Conservation (phyloP, 1,140 invertebrate genomes). For the Leptopilina clavipes region DNA sequence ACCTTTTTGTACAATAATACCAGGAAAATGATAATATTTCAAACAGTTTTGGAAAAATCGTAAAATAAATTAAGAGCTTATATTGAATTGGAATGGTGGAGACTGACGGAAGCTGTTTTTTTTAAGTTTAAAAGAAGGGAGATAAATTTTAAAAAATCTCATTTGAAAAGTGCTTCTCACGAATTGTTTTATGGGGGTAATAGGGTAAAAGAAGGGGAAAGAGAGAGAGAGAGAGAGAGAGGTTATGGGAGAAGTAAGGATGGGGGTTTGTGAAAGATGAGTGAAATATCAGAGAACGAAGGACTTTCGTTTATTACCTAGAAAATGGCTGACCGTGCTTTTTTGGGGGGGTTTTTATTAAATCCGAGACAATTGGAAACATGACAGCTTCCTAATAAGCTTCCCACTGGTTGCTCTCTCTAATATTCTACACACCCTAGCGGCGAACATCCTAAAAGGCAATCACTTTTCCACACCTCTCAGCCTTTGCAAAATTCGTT, state of each 20-base stretch:
- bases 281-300: constrained; percentile 31
- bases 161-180: constrained; percentile 20
- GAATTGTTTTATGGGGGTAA: neutral
- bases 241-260: too few relatives aligned
- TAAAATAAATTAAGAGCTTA: constrained; percentile 3
- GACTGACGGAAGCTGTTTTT: neutral
- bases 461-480: constrained; percentile 29
- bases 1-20: too few relatives aligned
- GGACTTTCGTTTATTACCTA: constrained; percentile 49
- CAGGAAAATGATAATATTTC: too few relatives aligned
- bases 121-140: neutral
- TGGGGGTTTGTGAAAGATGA: neutral
- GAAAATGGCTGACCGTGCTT: constrained; percentile 53
- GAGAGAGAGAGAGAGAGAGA: too few relatives aligned
- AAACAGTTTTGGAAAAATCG: neutral
- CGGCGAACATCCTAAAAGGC: constrained; percentile 28
- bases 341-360: constrained; percentile 52
- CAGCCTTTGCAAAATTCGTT: constrained; percentile 11
- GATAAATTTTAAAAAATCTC: constrained; percentile 23
- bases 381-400: constrained; percentile 56
- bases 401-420: constrained; percentile 47
- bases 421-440: constrained; percentile 29
- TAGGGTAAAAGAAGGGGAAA: too few relatives aligned
- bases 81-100: neutral
- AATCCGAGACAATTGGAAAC: constrained; percentile 60